These are phyloP conservation scores for Forbesichthys agassizii DNA, from an alignment of 2,113 vertebrate genomes.

Conservation along the genomic window DNA sequence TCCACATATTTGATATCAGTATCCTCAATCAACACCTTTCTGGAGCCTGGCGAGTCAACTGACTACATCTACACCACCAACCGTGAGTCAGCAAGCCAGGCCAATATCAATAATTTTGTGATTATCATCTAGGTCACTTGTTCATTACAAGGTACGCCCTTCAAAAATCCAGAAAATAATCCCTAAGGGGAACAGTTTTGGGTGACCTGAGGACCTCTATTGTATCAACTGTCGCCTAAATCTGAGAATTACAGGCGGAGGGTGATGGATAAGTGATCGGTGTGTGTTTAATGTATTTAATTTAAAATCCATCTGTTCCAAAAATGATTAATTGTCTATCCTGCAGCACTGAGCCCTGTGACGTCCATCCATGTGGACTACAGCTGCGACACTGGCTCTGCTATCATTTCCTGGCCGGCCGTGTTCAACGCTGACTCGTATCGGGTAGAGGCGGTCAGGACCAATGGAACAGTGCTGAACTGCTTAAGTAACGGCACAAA, in stretches of 20 bases:
- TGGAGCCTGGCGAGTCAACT: constrained; percentile 68
- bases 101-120: constrained; percentile 46
- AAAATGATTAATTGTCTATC: neutral
- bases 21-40: constrained; percentile 70
- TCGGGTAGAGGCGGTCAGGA: constrained; percentile 30
- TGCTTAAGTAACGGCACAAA: constrained; percentile 53
- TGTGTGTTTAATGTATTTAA: neutral
- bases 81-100: constrained; percentile 69
- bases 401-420: constrained; percentile 52
- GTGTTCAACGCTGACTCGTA: constrained; percentile 68
- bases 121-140: constrained; percentile 65
- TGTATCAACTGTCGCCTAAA: constrained; percentile 17
- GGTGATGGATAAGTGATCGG: neutral
- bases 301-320: neutral
- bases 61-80: constrained; percentile 64
- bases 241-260: constrained; percentile 5
- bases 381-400: constrained; percentile 51
- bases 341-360: constrained; percentile 61
- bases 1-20: constrained; percentile 72
- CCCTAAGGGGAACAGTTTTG: constrained; percentile 32
- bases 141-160: constrained; percentile 54
- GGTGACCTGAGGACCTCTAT: constrained; percentile 37
- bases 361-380: constrained; percentile 58
- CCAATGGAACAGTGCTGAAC: constrained; percentile 25
- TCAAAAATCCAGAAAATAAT: constrained; percentile 61